Conservation (phyloP, 2,113 vertebrate genomes). For the Baryphthengus martii region DNA sequence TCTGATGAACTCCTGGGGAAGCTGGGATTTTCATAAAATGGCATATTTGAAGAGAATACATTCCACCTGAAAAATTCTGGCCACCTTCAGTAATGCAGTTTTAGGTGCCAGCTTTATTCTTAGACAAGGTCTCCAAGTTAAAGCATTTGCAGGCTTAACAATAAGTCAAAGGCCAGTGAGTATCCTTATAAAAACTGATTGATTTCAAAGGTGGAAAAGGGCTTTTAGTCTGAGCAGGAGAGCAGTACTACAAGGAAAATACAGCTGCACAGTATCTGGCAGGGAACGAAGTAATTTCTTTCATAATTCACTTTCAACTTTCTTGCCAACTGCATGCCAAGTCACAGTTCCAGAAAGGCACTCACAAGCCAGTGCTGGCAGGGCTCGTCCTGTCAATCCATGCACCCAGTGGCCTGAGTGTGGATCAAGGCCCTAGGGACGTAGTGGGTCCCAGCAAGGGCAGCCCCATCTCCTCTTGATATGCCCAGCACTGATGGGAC, state of each 20-base stretch:
- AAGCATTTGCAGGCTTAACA: neutral
- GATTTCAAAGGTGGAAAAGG: neutral
- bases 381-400: rapidly evolving
- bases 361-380: neutral
- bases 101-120: neutral
- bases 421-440: rapidly evolving
- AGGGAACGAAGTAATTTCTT: neutral
- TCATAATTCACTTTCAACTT: neutral
- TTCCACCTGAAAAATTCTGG: neutral
- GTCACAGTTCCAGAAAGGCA: neutral
- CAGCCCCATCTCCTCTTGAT: neutral
- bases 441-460: rapidly evolving
- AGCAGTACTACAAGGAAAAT: neutral
- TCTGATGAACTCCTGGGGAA: neutral
- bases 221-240: neutral
- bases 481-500: neutral
- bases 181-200: neutral
- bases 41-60: neutral
- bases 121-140: neutral
- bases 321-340: neutral
- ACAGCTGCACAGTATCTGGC: neutral
- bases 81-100: neutral
- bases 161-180: neutral
- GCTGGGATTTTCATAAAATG: neutral
- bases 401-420: neutral